Conservation (phyloP, 2,113 vertebrate genomes). For the Austrofundulus limnaeus region DNA sequence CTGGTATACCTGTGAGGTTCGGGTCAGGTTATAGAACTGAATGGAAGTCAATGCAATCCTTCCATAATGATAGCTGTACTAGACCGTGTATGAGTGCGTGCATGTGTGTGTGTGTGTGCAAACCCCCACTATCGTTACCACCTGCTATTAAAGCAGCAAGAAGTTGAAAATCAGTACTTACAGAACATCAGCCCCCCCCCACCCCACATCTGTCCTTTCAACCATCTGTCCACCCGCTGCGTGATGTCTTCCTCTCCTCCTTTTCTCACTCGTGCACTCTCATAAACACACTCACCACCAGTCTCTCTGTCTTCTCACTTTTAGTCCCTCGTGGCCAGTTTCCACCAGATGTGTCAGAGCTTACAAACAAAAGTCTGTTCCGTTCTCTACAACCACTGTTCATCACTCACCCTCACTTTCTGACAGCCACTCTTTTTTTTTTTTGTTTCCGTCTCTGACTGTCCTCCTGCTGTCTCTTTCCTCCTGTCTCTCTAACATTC, state of each 20-base stretch:
- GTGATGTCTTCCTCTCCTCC: not conserved
- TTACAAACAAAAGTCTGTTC: slow-evolving; percentile 50
- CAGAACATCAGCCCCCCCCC: slow-evolving; percentile 20
- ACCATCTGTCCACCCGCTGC: slow-evolving; percentile 26
- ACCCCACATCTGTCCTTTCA: slow-evolving; percentile 17
- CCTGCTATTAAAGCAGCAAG: slow-evolving; percentile 43
- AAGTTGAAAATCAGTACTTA: slow-evolving; percentile 39
- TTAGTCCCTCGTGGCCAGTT: slow-evolving; percentile 45
- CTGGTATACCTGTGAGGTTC: too few relatives aligned
- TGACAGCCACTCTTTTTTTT: slow-evolving; percentile 44
- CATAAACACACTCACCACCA: not conserved
- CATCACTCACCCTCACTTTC: slow-evolving; percentile 54
- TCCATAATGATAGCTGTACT: too few relatives aligned
- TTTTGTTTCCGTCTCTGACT: slow-evolving; percentile 12
- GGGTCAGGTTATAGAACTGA: too few relatives aligned
- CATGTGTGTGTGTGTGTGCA: slow-evolving; percentile 5
- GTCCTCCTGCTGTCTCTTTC: not conserved
- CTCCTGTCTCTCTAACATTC: too few relatives aligned
- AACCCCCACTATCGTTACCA: slow-evolving; percentile 16
- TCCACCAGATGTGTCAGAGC: slow-evolving; percentile 61
- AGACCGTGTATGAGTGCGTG: too few relatives aligned
- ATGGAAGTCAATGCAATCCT: too few relatives aligned
- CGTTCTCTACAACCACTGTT: slow-evolving; percentile 31
- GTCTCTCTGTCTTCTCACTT: slow-evolving; percentile 18
- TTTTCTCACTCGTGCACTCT: not conserved